phyloP scores from a whole-genome alignment of 2,797 vertebrate species.

The Xenentodon cancila region DNA sequence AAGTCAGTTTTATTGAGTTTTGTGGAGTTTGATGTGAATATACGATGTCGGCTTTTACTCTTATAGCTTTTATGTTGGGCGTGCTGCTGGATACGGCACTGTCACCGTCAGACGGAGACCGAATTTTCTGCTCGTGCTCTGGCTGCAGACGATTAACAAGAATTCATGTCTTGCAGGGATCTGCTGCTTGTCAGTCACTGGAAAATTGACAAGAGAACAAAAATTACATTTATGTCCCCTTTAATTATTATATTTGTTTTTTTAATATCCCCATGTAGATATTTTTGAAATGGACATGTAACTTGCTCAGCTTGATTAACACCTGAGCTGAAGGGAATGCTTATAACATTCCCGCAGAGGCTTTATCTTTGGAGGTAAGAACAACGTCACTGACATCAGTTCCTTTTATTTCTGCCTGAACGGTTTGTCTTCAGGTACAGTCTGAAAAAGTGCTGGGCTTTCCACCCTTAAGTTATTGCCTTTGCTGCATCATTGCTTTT shows the following conservation, averaged over 20 bases:
- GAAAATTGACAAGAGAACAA: slow-evolving; percentile 38
- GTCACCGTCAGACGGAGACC: slow-evolving; percentile 10
- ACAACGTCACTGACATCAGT: slow-evolving; percentile 17
- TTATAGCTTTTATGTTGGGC: background rate
- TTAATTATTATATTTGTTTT: slow-evolving; percentile 22
- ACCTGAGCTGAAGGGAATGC: slow-evolving; percentile 1
- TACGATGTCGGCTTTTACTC: no score
- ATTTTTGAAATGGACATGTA: slow-evolving; percentile 43
- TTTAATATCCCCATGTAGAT: slow-evolving; percentile 26
- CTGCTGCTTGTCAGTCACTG: slow-evolving; percentile 43
- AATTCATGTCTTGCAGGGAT: slow-evolving; percentile 21
- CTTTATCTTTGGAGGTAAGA: slow-evolving; percentile 1
- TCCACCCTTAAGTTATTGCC: slow-evolving; percentile 29
- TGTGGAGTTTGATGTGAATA: no score
- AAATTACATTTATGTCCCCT: slow-evolving; percentile 26
- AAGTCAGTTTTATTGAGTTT: slow-evolving; percentile 8
- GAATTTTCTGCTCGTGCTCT: slow-evolving; percentile 20
- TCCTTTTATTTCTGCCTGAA: slow-evolving; percentile 42
- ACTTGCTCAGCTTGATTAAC: slow-evolving; percentile 21
- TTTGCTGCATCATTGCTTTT: slow-evolving; percentile 24
- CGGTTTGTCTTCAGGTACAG: slow-evolving; percentile 33
- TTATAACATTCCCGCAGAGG: background rate
- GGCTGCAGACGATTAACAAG: slow-evolving; percentile 24
- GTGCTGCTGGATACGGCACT: slow-evolving; percentile 1
- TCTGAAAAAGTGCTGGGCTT: slow-evolving; percentile 20